Base-by-base conservation (phyloP, 2,888 invertebrate genomes). In the Synergus itoensis region DNA sequence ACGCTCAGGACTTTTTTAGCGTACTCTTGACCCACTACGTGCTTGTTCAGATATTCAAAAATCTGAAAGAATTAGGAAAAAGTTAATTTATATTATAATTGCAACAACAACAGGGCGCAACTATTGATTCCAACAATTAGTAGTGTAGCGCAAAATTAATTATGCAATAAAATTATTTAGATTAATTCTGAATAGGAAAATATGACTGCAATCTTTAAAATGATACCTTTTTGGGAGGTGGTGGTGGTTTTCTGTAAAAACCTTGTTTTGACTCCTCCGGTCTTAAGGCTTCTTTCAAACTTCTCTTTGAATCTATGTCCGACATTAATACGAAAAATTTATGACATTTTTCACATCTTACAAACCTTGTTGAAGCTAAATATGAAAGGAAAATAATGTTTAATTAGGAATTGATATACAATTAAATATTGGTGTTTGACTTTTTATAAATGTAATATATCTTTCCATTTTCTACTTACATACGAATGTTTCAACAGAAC, bases 1-100 rank as follows among this genome's bases (percentile, higher is more conserved):
- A 99, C 99, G 0, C 99, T 96, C 57, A 99, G 93, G 60, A 99
- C 99, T 93, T 99, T 99, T 93, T 99, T 99, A 1, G 99, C 99
- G 92, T 96, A 95, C 85, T 99, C 98, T 92, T 99, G 99, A 0
- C 99, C 99, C 36, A 99, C 96, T 16, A 99, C 99, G 93, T 99
- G 98, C 89, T 97, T 96, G 93, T 99, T 97, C 84, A 99, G 93
- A 93, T 98, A 99, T 90, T 98, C 98, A 93, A 97, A 98, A 83
- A 99, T 99, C 95, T 96, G 89, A 80, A 90, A 82, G 80, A 76
- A 79, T 48, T 28, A 65, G 79, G 80, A 82, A 43, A n/a, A n/a
- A 8, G 9, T 43, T 43, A 11, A 11, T 43, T 9, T 43, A 43
- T 43, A 43, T 11, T 48, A 48, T 48, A 48, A 5, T n/a, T n/a